Evolutionary conservation across 2,113 vertebrate genomes (phyloP), one percentile per base, ranked within the genome.

Genomic region (Hucho hucho): DNA sequence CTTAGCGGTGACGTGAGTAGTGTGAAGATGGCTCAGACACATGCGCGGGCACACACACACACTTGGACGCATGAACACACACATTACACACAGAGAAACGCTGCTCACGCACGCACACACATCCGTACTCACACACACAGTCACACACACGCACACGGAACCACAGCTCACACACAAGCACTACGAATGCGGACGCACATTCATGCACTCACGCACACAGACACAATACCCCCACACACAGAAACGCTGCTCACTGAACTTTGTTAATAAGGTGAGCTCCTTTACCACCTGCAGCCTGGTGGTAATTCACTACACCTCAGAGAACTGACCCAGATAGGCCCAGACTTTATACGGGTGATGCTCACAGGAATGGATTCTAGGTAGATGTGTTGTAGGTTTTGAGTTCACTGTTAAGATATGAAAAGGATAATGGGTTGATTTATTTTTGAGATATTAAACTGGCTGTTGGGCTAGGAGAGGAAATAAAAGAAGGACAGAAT

Each of bases 241-340:
- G 49, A 53, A 53, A 53, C 4, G 5, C 16, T 53, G 49, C 49
- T 53, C 49, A 46, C 66, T 79, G 49, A 77, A 72, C 65, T 80
- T 46, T 69, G 69, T 77, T 80, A 80, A 80, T 83, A 74, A 79
- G 78, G 20, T n/a, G 14, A 56, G 24, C 46, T 56, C 7, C 5
- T 71, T 75, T 72, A 64, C 79, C 82, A 78, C 75, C 68, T 75
- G 70, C 67, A 76, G 72, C 53, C 46, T 47, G 72, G 70, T 65
- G 72, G 70, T 65, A 75, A 69, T 82, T 83, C 26, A 65, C 82
- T 59, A 75, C 46, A 79, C 63, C 16, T 66, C 64, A 64, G 59
- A 70, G 47, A 65, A 70, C 14, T 32, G 64, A 64, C 68, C 14
- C 20, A 43, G 18, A 56, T 26, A 64, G 6, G 68, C 7, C 56